These are phyloP conservation scores for Rhynchonema sp. DNA, from an alignment of 2,888 invertebrate species.

Conservation along the genomic window DNA sequence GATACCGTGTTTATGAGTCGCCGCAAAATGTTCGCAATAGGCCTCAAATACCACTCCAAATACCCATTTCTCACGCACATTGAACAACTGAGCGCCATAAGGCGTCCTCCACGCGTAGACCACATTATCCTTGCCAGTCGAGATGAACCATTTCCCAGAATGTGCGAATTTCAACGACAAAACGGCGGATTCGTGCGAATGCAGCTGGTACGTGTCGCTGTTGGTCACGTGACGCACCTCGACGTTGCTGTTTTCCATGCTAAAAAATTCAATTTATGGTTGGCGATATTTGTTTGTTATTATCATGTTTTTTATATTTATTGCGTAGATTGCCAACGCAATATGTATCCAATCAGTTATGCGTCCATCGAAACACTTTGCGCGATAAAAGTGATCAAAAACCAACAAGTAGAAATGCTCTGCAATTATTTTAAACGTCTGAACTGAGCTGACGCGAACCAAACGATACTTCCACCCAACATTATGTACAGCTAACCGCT, in stretches of 20 bases:
- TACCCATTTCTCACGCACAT: constrained; percentile 38
- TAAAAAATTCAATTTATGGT: no score
- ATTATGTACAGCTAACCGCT: no score
- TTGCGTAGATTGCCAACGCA: no score
- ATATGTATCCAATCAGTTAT: not conserved
- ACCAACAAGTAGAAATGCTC: not conserved
- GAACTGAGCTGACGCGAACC: no score
- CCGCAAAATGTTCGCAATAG: no score
- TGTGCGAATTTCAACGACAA: constrained; percentile 77
- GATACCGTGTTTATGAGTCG: not conserved
- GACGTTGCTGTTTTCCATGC: constrained; percentile 83
- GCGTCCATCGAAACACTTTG: no score
- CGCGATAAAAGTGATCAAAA: not conserved
- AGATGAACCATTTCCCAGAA: constrained; percentile 87
- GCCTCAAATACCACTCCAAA: not conserved
- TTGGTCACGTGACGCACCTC: constrained; percentile 66
- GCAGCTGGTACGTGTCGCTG: constrained; percentile 81
- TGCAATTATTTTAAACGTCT: no score
- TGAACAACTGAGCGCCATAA: constrained; percentile 80
- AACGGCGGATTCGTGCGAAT: constrained; percentile 84
- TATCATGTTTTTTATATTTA: not conserved
- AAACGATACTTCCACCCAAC: no score
- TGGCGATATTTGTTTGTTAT: not conserved
- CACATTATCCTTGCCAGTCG: constrained; percentile 67
- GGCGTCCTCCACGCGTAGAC: constrained; percentile 87